Conservation (phyloP, 2,113 vertebrate genomes). For the Mustela lutreola region DNA sequence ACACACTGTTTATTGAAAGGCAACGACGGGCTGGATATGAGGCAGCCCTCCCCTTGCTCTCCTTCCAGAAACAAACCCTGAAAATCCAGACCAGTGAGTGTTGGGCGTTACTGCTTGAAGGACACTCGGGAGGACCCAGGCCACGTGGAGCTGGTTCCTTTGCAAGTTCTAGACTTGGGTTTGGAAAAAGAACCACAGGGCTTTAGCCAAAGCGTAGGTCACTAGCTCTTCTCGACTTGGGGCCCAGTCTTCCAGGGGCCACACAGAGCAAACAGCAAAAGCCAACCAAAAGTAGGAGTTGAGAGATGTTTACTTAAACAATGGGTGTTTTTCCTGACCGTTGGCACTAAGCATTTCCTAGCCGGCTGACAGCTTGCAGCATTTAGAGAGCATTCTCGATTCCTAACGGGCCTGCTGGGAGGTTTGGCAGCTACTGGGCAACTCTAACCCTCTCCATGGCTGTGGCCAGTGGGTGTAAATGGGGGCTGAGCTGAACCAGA, state of each 20-base stretch:
- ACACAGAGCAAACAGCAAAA: background rate
- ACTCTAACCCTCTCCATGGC: background rate
- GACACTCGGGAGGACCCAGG: background rate
- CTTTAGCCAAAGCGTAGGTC: background rate
- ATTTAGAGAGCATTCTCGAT: background rate
- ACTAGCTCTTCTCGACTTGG: background rate
- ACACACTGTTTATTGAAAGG: background rate
- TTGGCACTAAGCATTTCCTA: background rate
- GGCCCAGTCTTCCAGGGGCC: accelerated
- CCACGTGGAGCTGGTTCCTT: too few species aligned
- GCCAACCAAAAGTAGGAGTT: background rate
- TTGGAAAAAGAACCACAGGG: background rate
- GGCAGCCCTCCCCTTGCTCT: too few species aligned
- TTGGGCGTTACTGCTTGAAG: background rate
- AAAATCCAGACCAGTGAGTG: background rate
- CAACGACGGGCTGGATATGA: background rate
- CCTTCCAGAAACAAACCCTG: background rate
- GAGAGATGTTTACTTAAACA: background rate
- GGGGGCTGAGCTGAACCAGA: too few species aligned
- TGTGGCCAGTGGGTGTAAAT: background rate
- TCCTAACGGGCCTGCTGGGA: background rate
- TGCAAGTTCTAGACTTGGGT: background rate
- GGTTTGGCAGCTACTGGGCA: background rate
- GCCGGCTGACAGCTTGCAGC: background rate
- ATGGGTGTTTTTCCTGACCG: background rate